Evolutionary conservation across 2,113 vertebrate genomes (phyloP).

Genomic region (Mormyrus lacerda): DNA sequence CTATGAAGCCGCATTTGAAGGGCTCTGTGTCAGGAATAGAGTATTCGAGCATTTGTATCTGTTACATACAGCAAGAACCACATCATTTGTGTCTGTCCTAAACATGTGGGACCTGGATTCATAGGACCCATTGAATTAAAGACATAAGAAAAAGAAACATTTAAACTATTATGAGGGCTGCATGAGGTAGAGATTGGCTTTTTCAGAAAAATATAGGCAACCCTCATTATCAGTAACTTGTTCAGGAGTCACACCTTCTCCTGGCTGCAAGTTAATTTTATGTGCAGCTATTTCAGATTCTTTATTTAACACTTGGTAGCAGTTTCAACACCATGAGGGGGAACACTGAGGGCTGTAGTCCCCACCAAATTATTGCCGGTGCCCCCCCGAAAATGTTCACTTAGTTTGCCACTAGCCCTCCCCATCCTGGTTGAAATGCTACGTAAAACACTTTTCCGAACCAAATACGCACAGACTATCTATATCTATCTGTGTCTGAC

Average conservation of each 20-base stretch:
- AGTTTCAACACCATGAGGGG: background rate
- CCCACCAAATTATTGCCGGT: background rate
- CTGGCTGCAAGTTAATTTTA: background rate
- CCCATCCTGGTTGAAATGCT: background rate
- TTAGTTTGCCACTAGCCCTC: too few relatives aligned
- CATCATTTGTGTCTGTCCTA: background rate
- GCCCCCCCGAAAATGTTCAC: background rate
- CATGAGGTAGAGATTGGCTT: background rate
- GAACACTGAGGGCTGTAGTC: background rate
- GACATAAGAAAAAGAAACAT: background rate
- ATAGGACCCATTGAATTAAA: background rate
- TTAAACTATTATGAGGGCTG: background rate
- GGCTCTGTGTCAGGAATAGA: conserved; percentile 21
- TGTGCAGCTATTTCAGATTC: background rate
- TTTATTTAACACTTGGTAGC: background rate
- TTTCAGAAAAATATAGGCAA: background rate
- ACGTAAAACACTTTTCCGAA: background rate
- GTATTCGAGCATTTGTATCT: background rate
- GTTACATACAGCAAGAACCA: background rate
- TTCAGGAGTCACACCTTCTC: background rate
- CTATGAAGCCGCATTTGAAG: conserved; percentile 37
- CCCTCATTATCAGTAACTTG: background rate
- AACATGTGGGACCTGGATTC: background rate
- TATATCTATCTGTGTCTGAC: background rate
- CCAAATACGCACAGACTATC: background rate